Evolutionary conservation across 2,888 invertebrate species (phyloP).

Genomic region (Microchrysa polita): DNA sequence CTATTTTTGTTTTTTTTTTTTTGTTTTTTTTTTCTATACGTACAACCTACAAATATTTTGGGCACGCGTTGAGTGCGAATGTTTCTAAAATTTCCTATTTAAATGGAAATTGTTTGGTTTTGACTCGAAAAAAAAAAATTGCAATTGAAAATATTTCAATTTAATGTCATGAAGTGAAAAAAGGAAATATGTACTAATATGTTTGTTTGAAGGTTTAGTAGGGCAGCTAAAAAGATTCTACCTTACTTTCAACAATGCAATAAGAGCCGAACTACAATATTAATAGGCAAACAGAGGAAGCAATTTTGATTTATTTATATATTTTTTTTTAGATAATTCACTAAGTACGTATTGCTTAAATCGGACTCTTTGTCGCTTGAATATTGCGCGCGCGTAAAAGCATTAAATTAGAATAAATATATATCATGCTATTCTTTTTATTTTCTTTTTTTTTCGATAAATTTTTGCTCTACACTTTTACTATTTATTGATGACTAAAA

Average conservation of each 20-base stretch:
- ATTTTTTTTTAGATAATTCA: slow-evolving; percentile 23
- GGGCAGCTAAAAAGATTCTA: neutral
- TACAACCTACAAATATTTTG: slow-evolving; percentile 45
- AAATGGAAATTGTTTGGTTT: neutral
- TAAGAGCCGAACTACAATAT: neutral
- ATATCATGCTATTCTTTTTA: no score
- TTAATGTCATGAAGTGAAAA: no score
- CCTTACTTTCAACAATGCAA: neutral
- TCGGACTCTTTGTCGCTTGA: no score
- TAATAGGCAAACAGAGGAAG: neutral
- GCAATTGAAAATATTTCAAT: no score
- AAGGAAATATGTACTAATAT: neutral
- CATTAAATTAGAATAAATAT: no score
- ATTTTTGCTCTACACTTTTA: no score
- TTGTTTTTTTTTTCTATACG: slow-evolving; percentile 44
- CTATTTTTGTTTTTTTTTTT: slow-evolving; percentile 36
- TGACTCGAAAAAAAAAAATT: neutral
- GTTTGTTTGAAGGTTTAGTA: no score
- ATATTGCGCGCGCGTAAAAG: no score
- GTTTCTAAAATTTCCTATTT: neutral
- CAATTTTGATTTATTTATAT: slow-evolving; percentile 25
- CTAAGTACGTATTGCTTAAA: no score
- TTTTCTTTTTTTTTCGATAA: no score
- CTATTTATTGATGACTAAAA: no score
- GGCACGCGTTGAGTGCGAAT: slow-evolving; percentile 27